These are phyloP conservation scores for Sturnira hondurensis DNA, from an alignment of 2,113 vertebrate species.

Conservation along the genomic window DNA sequence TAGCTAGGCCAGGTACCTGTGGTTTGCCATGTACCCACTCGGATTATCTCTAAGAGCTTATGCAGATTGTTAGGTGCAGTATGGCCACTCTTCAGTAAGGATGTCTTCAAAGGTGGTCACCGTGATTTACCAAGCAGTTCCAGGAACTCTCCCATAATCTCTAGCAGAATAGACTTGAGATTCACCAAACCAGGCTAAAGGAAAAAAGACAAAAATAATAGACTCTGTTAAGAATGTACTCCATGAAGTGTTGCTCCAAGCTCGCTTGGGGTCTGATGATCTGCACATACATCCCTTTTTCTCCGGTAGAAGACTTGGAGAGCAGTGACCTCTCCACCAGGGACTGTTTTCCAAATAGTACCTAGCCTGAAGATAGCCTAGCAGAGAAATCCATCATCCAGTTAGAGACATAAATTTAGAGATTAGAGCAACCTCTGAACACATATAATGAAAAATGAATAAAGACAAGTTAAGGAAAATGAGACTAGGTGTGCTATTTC, in stretches of 20 bases:
- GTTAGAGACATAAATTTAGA: background rate
- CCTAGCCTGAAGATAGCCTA: background rate
- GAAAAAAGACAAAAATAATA: background rate
- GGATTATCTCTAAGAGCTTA: no score
- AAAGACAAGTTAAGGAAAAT: background rate
- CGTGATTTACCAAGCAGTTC: rapidly evolving
- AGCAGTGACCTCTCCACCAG: no score
- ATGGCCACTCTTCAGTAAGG: rapidly evolving
- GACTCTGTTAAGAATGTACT: background rate
- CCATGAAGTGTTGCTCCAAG: rapidly evolving
- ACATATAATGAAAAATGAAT: background rate
- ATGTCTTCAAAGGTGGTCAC: background rate
- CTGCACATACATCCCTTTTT: rapidly evolving
- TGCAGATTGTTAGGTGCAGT: rapidly evolving
- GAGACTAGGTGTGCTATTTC: no score
- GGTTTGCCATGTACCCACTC: no score
- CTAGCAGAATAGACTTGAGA: background rate
- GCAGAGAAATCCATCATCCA: rapidly evolving
- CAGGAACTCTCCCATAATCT: background rate
- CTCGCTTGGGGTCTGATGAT: rapidly evolving
- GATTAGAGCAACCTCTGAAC: background rate
- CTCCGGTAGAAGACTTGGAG: background rate
- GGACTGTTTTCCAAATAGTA: background rate
- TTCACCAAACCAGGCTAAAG: no score
- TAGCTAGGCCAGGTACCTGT: rapidly evolving